A percentile compares a stretch with the other conserved stretches of the same genome.
Evolutionary conservation across 1,140 invertebrate genomes (phyloP).

Genomic region (Pseudobourletiella spinata): DNA sequence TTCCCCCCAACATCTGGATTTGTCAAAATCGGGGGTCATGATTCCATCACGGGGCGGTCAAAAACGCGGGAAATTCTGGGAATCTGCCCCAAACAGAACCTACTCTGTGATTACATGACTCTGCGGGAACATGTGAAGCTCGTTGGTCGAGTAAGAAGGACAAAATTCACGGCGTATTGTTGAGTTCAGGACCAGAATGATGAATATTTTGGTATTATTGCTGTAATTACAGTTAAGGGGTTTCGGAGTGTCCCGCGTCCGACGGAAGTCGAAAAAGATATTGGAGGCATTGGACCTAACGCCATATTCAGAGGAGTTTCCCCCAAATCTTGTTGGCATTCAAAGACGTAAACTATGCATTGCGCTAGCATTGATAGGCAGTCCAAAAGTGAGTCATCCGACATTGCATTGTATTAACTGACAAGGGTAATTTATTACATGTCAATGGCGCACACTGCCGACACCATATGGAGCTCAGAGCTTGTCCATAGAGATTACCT

Average conservation of each 20-base stretch:
- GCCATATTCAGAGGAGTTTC: neutral
- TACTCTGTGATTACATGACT: neutral
- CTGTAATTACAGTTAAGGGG: slow-evolving; percentile 2
- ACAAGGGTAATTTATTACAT: too few species aligned
- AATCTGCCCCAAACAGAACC: neutral
- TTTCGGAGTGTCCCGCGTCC: neutral
- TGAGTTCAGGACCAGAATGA: too few species aligned
- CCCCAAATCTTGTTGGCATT: neutral
- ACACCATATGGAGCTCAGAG: too few species aligned
- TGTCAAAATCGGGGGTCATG: neutral
- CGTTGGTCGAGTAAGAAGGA: slow-evolving; percentile 7
- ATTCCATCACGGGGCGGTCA: neutral
- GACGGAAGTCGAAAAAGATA: neutral
- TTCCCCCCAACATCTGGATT: neutral
- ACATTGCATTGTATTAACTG: neutral
- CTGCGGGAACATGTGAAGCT: slow-evolving; percentile 17
- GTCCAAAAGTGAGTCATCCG: neutral
- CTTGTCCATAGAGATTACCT: too few species aligned
- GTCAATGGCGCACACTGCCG: too few species aligned
- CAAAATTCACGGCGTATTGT: too few species aligned
- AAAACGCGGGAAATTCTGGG: neutral
- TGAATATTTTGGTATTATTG: neutral
- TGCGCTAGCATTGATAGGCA: slow-evolving; percentile 18
- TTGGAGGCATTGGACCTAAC: slow-evolving; percentile 8
- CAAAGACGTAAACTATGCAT: slow-evolving; percentile 13